Conservation (phyloP, 2,113 vertebrate species). For the Corythornis madagascariensis region DNA sequence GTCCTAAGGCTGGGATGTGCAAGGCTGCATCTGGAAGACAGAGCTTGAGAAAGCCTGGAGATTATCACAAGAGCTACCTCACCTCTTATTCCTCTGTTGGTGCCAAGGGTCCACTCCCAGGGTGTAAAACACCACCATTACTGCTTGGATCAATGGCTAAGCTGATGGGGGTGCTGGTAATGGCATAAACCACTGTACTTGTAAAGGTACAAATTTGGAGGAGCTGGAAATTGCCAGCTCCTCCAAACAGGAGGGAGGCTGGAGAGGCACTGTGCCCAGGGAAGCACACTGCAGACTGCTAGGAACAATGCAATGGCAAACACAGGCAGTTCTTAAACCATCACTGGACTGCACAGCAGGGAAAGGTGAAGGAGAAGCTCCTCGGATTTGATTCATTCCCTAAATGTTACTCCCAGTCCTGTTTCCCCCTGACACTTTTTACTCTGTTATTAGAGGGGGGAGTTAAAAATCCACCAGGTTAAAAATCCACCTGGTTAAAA, state of each 20-base stretch:
- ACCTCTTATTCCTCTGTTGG: background rate
- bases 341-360: background rate
- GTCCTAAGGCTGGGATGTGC: background rate
- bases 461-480: too few species aligned
- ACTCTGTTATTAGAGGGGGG: background rate
- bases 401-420: background rate
- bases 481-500: too few species aligned
- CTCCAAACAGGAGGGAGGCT: background rate
- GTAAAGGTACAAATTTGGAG: background rate
- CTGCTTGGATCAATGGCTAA: background rate
- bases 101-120: background rate
- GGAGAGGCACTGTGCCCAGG: fast-evolving
- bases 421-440: background rate
- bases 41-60: background rate
- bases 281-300: fast-evolving
- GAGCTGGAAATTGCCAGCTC: background rate
- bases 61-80: background rate
- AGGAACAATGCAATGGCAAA: background rate
- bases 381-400: background rate
- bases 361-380: background rate
- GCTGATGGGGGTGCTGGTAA: background rate
- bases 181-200: background rate
- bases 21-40: background rate
- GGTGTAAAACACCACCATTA: background rate
- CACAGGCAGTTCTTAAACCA: background rate